Conservation (phyloP, 2,113 vertebrate species). For the Seriola quinqueradiata region DNA sequence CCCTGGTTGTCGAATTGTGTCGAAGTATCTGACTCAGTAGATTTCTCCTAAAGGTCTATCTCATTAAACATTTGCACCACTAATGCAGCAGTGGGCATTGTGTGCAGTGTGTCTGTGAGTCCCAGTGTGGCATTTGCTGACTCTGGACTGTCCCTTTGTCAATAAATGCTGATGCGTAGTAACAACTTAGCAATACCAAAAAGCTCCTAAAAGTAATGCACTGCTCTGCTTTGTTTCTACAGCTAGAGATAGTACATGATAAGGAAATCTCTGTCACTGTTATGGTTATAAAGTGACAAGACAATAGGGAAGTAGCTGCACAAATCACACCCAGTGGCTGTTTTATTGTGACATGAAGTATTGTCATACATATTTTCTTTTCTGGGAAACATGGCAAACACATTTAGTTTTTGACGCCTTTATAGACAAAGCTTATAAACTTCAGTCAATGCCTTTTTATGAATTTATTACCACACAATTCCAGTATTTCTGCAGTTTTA, state of each 20-base stretch:
- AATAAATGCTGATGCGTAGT: slow-evolving; percentile 20
- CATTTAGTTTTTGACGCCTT: neutral
- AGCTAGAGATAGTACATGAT: neutral
- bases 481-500: neutral
- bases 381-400: neutral
- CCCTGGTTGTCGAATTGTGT: neutral
- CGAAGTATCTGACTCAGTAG: slow-evolving; percentile 1
- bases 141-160: slow-evolving; percentile 34
- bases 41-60: slow-evolving; percentile 1
- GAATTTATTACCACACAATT: neutral
- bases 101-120: slow-evolving; percentile 16
- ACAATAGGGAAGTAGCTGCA: slow-evolving; percentile 5
- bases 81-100: neutral
- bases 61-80: slow-evolving; percentile 8
- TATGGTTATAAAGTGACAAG: slow-evolving; percentile 16
- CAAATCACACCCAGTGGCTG: slow-evolving; percentile 9
- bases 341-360: slow-evolving; percentile 29
- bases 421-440: neutral
- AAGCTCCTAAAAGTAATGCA: neutral
- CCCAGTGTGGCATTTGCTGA: slow-evolving; percentile 18
- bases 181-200: slow-evolving; percentile 19
- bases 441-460: neutral
- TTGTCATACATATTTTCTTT: slow-evolving; percentile 11
- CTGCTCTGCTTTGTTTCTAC: neutral
- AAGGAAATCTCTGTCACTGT: neutral